Base-by-base conservation (phyloP, 2,888 invertebrate genomes). In the Sycophila texana region DNA sequence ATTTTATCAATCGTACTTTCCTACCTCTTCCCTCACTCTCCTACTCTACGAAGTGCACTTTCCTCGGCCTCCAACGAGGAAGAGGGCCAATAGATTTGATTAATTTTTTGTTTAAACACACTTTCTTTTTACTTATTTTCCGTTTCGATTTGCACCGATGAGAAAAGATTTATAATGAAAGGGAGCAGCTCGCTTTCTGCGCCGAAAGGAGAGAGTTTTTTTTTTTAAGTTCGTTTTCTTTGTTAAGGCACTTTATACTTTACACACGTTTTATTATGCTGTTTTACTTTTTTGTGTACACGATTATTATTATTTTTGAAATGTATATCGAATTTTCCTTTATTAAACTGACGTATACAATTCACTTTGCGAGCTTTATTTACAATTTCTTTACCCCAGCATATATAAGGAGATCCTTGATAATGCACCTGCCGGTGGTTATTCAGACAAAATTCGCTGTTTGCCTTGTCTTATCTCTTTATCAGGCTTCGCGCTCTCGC, bases 271-370 rank as follows among this genome's bases (percentile, higher is more conserved):
- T 86, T 86, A 86, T 86, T 85, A 84, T 83, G 84, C 83, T 84
- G 84, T 84, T 86, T 86, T 87, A 86, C 83, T 86, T 87, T 26
- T 86, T 77, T 89, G 87, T 39, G 7, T 89, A 89, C 86, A 89
- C 65, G n/a, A 79, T 70, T 88, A 88, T 89, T 87, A 86, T 88
- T 68, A 68, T 75, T 81, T 89, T 87, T 16, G 84, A 87, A 86
- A 88, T 89, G 89, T 90, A 88, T 86, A 85, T 86, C 84, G 83
- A 86, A 85, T 85, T 39, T 86, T 89, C 86, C 86, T 88, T 85
- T 84, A 90, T 90, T 90, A 90, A 90, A 90, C 85, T 84, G 86
- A 86, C 85, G 53, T 88, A 87, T 85, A 88, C 87, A 89, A 88
- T 84, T 87, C 84, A 88, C 85, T 88, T 5, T 87, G 86, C 87